Evolutionary conservation across 2,113 vertebrate species (phyloP).

Genomic region (Austrofundulus limnaeus): DNA sequence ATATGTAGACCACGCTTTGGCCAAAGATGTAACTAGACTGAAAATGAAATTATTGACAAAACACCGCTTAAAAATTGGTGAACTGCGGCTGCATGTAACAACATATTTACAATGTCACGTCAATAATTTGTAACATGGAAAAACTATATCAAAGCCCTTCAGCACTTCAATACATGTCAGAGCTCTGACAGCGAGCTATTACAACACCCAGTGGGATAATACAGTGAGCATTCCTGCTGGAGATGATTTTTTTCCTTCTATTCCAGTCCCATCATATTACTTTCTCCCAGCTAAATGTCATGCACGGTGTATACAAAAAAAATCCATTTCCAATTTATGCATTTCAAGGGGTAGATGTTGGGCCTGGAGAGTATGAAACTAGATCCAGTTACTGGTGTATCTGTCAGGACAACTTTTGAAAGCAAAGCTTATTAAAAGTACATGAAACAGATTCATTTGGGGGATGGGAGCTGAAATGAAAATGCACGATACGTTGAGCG

Average conservation of each 20-base stretch:
- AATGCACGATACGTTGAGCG: constrained; percentile 9
- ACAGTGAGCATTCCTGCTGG: constrained; percentile 30
- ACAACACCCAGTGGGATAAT: constrained; percentile 47
- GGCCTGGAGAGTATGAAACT: constrained; percentile 22
- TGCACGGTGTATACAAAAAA: constrained; percentile 58
- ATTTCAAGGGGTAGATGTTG: constrained; percentile 40
- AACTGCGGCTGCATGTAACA: constrained; percentile 17
- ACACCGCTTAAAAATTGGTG: constrained; percentile 25
- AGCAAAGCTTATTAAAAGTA: constrained; percentile 53
- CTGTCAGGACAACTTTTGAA: constrained; percentile 35
- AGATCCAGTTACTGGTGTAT: constrained; percentile 22
- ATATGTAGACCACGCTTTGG: constrained; percentile 18
- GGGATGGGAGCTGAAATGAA: not conserved
- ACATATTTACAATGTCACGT: constrained; percentile 29
- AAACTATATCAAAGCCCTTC: constrained; percentile 20
- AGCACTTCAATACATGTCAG: constrained; percentile 16
- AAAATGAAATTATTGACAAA: constrained; percentile 44
- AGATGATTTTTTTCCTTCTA: constrained; percentile 39
- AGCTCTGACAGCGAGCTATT: constrained; percentile 44
- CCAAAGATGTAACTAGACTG: constrained; percentile 12
- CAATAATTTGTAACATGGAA: constrained; percentile 17
- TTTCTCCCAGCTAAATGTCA: constrained; percentile 59
- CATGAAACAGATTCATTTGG: constrained; percentile 68
- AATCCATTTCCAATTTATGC: constrained; percentile 72
- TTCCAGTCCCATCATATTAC: constrained; percentile 58